Evolutionary conservation across 37 sponge, comb jelly and placozoan genomes (phyloP), one percentile per base, ranked within the genome.

Genomic region (Mnemiopsis leidyi): DNA sequence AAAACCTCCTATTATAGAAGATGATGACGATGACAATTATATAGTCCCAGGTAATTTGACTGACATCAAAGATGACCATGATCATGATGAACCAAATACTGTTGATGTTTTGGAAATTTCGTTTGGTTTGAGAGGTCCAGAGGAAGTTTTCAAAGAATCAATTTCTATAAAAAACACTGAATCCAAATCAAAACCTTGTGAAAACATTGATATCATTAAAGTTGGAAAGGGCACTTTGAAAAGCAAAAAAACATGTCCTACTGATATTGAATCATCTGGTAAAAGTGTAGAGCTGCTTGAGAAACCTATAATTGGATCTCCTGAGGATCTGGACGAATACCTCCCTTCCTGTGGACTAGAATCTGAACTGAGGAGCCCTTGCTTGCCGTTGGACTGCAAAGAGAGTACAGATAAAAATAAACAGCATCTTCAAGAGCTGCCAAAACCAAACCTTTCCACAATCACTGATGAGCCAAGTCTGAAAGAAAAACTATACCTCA

Each of bases 1-100:
- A 31, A 77, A 77, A 34, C 79, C 79, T 32, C 79, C 79, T 32
- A 32, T 77, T 77, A 32, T 77, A 34, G 79, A 77, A 34, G 79
- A 77, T 34, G 79, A 77, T 33, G 34, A 34, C 5, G 1, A 32
- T 32, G 36, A 33, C 2, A 13, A 33, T 7, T 77, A 33, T 77
- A 20, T 33, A 1, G 13, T 48, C 5, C 61, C 61, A 18, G 9
- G 9, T 48, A 48, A 13, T 5, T 30, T 3, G 2, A 71, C 16
- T 23, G 73, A 71, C 26, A n/a, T 23, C 73, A n/a, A 3, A n/a
- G 23, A 29, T 23, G 25, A 29, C 26, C 25, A 25, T n/a, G 79
- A 77, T 32, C 5, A 26, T 3, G 2, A 16, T 77, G 79, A 77
- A 32, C 79, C 21, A 1, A 77, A 77, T 18, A 77, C 79, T 32